Evolutionary conservation across 2,888 invertebrate species (phyloP), one percentile per base, ranked within the genome.

Genomic region (Eucera pruinosa): DNA sequence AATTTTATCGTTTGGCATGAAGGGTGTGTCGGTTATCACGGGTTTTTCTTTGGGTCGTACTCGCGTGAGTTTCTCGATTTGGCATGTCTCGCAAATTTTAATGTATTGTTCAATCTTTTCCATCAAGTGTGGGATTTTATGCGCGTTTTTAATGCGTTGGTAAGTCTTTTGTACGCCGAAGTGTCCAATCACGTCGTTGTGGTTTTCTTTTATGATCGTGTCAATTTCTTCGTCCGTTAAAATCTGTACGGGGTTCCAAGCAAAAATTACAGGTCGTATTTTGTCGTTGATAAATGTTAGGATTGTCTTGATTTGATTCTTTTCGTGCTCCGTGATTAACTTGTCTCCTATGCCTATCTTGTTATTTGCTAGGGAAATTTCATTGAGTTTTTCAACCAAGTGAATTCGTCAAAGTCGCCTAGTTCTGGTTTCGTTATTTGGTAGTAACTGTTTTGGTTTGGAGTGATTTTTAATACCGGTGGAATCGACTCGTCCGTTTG

Each of bases 311-410:
- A 47, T 23, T 1, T 2, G 6, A 23, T 25, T 23, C 23, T 23
- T 23, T 1, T n/a, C n/a, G n/a, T 47, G 2, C 9, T 25, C 9
- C 27, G 0, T 15, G 9, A 50, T 15, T 0, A 2, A 15, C 0
- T 33, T 7, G 33, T 52, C 50, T 33, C 52, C 52, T 52, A 52
- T 52, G 6, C 52, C 52, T 52, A 33, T 33, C 7, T 33, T 52
- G n/a, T 33, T 18, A n/a, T 13, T 2, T 18, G 1, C 4, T 7
- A 9, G 6, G 52, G 25, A n/a, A 9, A 23, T 48, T n/a, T 48
- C 48, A 48, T 25, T 36, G 36, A 2, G 9, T 15, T 36, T 39
- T 5, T 2, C n/a, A n/a, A n/a, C n/a, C n/a, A n/a, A n/a, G n/a
- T n/a, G n/a, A n/a, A n/a, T n/a, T n/a, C n/a, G n/a, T 48, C 48